These are phyloP conservation scores for Mionectes macconnelli DNA, from an alignment of 2,113 vertebrate species.

Conservation along the genomic window DNA sequence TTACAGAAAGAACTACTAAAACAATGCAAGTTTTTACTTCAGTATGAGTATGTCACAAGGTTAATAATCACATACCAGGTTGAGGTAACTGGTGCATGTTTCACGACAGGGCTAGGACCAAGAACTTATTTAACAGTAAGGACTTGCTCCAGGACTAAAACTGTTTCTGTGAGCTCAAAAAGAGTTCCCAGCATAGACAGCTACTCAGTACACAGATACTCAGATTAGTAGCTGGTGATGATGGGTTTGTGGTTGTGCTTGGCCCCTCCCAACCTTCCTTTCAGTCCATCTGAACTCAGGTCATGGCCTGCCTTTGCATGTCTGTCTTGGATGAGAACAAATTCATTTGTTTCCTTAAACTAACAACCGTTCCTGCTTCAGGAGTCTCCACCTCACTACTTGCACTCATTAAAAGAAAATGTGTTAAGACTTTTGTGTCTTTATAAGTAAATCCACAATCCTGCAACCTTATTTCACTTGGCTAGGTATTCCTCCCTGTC, in stretches of 20 bases:
- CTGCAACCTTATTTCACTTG: background rate
- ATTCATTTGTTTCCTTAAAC: background rate
- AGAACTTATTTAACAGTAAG: background rate
- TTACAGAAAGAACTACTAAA: background rate
- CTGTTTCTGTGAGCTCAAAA: background rate
- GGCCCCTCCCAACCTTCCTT: background rate
- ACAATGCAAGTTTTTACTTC: background rate
- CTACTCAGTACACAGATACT: background rate
- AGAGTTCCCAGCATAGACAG: background rate
- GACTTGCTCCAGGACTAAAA: background rate
- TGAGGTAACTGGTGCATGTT: background rate
- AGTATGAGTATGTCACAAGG: background rate
- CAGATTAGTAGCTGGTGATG: background rate
- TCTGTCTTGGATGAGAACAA: background rate
- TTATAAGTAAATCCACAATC: background rate
- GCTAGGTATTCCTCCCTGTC: background rate
- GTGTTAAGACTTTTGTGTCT: background rate
- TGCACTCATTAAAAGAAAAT: background rate
- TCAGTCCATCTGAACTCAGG: background rate
- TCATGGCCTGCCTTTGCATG: background rate
- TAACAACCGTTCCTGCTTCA: background rate
- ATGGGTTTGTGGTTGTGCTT: background rate
- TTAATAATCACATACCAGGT: background rate
- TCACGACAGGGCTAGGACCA: background rate
- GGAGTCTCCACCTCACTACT: background rate